A percentile compares a stretch with the other conserved stretches of the same genome.
Evolutionary conservation across 37 sponge, comb jelly and placozoan genomes (phyloP).

Genomic region (Hexactinellida sp.): DNA sequence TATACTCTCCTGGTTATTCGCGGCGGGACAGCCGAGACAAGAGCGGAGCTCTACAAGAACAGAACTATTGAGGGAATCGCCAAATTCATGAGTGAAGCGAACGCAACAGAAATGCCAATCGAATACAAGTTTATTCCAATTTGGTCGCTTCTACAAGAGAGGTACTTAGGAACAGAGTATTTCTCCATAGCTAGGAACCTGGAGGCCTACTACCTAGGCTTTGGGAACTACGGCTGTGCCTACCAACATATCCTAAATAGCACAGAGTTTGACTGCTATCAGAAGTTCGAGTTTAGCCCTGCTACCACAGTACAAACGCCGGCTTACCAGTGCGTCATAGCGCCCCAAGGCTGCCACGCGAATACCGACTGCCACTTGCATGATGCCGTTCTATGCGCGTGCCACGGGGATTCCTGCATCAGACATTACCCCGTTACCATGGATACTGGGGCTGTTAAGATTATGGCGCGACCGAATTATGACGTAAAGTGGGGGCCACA

Average conservation of each 20-base stretch:
- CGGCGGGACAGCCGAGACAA: constrained; percentile 19
- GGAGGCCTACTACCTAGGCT: constrained; percentile 24
- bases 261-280: background rate
- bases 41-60: background rate
- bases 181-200: constrained; percentile 23
- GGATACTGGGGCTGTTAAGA: background rate
- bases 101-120: constrained; percentile 11
- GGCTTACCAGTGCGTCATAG: constrained; percentile 21
- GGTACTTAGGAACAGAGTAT: constrained; percentile 20
- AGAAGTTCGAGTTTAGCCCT: background rate
- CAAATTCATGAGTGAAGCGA: constrained; percentile 13
- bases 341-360: constrained; percentile 15
- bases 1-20: background rate
- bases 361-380: constrained; percentile 22
- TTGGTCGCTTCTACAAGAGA: background rate
- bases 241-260: background rate
- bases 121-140: constrained; percentile 16
- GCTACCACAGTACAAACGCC: background rate
- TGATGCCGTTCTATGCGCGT: constrained; percentile 14
- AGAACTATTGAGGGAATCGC: background rate
- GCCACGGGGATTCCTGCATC: constrained; percentile 26
- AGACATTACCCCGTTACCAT: background rate
- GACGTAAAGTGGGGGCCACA: background rate
- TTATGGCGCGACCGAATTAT: background rate
- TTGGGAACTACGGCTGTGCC: constrained; percentile 12